Evolutionary conservation across 2,888 invertebrate genomes (phyloP).

Genomic region (Papilio elwesi): DNA sequence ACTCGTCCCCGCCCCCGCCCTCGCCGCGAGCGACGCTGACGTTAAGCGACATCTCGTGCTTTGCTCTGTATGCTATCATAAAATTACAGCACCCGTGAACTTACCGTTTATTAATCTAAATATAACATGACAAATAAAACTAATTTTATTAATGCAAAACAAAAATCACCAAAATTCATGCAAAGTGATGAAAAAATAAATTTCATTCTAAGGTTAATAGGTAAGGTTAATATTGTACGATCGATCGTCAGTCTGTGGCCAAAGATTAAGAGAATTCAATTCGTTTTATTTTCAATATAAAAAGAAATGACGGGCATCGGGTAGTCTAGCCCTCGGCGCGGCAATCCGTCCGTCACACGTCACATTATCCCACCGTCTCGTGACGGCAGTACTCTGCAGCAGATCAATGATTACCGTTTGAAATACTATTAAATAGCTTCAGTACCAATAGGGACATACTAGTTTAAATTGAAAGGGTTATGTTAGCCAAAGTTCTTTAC

Average conservation of each 20-base stretch:
- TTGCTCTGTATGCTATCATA: neutral
- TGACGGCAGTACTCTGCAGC: neutral
- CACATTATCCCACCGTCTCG: constrained; percentile 8
- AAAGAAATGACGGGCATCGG: neutral
- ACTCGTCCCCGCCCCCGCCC: neutral
- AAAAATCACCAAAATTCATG: too few species aligned
- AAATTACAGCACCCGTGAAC: neutral
- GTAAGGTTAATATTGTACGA: too few species aligned
- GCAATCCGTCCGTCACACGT: constrained; percentile 22
- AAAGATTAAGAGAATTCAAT: neutral
- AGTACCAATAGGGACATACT: neutral
- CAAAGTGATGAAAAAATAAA: too few species aligned
- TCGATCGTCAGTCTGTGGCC: too few species aligned
- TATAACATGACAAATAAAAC: neutral
- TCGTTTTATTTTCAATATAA: neutral
- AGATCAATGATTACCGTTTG: neutral
- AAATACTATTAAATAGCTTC: neutral
- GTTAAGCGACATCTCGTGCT: neutral
- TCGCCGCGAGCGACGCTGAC: constrained; percentile 1
- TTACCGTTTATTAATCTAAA: neutral
- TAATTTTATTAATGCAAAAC: neutral
- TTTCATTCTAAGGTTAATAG: too few species aligned
- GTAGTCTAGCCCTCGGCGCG: neutral
- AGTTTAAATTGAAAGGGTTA: neutral
- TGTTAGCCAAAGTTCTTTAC: too few species aligned